Evolutionary conservation across 2,113 vertebrate genomes (phyloP).

Genomic region (Myotis lucifugus): DNA sequence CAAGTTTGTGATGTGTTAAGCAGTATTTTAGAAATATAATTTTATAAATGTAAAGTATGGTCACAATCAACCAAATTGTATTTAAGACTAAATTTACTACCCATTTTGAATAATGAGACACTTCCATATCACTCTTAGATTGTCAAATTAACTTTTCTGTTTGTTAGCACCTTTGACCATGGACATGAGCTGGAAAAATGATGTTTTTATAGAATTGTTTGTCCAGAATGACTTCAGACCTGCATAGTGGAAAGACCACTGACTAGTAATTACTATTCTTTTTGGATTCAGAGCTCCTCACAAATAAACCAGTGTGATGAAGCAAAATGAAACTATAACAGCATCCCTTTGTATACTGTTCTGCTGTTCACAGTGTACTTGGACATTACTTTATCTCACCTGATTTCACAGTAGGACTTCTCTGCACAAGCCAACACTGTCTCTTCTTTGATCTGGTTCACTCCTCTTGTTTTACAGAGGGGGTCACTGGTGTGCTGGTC

Average conservation of each 20-base stretch:
- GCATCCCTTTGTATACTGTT: background rate
- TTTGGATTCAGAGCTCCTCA: background rate
- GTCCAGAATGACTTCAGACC: slow-evolving; percentile 7
- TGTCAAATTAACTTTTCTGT: slow-evolving; percentile 23
- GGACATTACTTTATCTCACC: background rate
- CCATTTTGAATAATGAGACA: slow-evolving; percentile 26
- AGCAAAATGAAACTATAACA: background rate
- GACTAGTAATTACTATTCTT: background rate
- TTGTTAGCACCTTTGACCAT: slow-evolving; percentile 45
- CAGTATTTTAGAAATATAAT: slow-evolving; percentile 56
- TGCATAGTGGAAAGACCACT: background rate
- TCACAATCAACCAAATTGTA: slow-evolving; percentile 47
- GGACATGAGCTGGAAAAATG: slow-evolving; percentile 25
- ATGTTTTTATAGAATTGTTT: slow-evolving; percentile 31
- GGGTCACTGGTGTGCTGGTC: background rate
- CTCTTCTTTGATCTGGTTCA: background rate
- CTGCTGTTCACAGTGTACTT: background rate
- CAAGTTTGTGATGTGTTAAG: slow-evolving; percentile 49
- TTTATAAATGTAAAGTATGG: slow-evolving; percentile 48
- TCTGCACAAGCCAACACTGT: background rate
- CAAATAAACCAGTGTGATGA: background rate
- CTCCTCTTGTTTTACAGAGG: slow-evolving; percentile 15
- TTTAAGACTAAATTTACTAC: slow-evolving; percentile 44
- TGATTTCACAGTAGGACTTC: background rate
- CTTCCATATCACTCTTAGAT: slow-evolving; percentile 45